Conservation (phyloP, 2,113 vertebrate genomes). For the Heliornis fulica region DNA sequence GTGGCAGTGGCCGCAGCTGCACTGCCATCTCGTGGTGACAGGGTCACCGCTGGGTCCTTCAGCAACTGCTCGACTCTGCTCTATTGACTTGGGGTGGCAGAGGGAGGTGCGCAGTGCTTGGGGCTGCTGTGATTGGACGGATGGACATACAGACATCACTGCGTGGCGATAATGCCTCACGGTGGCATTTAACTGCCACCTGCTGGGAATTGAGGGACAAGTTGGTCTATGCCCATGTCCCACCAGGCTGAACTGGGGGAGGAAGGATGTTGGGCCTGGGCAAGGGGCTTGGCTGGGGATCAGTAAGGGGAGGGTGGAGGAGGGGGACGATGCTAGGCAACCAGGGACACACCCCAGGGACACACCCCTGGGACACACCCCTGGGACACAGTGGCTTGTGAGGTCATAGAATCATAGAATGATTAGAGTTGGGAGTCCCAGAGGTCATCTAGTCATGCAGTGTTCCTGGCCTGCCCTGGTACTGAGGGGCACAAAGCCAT, state of each 20-base stretch:
- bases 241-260: background rate
- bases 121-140: too few relatives aligned
- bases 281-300: background rate
- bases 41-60: accelerated
- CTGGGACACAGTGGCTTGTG: background rate
- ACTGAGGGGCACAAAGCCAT: background rate
- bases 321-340: background rate
- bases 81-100: accelerated
- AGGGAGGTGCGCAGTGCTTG: accelerated
- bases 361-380: accelerated
- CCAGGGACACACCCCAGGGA: background rate
- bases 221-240: background rate
- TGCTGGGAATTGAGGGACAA: accelerated
- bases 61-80: accelerated
- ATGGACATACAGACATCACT: accelerated
- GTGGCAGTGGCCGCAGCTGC: background rate
- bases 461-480: accelerated
- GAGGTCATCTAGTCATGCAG: too few relatives aligned
- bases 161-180: too few relatives aligned
- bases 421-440: too few relatives aligned
- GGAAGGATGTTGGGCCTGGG: background rate
- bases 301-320: accelerated
- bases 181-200: too few relatives aligned
- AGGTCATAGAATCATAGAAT: background rate
- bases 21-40: constrained; percentile 4